Conservation (phyloP, 1,140 invertebrate genomes). For the Araneus ventricosus region DNA sequence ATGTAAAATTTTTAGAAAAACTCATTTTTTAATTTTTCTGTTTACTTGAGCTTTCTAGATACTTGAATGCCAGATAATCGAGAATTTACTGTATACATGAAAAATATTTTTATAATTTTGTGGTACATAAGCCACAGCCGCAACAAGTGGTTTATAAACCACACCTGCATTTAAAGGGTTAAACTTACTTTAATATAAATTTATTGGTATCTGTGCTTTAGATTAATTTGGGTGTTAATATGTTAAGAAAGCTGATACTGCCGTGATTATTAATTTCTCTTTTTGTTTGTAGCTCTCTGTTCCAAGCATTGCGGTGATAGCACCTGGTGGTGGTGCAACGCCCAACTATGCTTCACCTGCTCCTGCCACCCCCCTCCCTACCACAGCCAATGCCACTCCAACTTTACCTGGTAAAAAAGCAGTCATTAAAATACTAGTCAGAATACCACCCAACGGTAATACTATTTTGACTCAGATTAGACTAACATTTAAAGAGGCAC, state of each 20-base stretch:
- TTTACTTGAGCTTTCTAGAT: too few relatives aligned
- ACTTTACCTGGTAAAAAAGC: slow-evolving; percentile 61
- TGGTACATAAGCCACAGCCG: too few relatives aligned
- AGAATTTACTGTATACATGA: too few relatives aligned
- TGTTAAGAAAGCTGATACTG: neutral
- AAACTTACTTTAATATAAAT: too few relatives aligned
- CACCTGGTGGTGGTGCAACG: neutral
- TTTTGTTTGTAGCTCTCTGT: slow-evolving; percentile 42
- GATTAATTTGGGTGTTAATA: too few relatives aligned
- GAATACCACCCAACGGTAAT: slow-evolving; percentile 39
- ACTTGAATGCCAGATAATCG: too few relatives aligned
- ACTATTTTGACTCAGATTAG: neutral
- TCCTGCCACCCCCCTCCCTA: slow-evolving; percentile 20
- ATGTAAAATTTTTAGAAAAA: too few relatives aligned
- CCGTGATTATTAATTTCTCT: neutral
- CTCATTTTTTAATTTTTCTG: too few relatives aligned
- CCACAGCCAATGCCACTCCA: slow-evolving; percentile 11
- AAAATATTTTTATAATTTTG: too few relatives aligned
- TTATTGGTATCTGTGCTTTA: too few relatives aligned
- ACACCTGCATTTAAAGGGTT: too few relatives aligned
- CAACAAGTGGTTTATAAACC: too few relatives aligned
- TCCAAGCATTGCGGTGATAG: slow-evolving; percentile 59
- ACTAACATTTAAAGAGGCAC: neutral
- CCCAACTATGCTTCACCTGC: slow-evolving; percentile 35
- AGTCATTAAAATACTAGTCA: slow-evolving; percentile 51